Base-by-base conservation (phyloP, 2,797 vertebrate species). In the Spizella passerina region DNA sequence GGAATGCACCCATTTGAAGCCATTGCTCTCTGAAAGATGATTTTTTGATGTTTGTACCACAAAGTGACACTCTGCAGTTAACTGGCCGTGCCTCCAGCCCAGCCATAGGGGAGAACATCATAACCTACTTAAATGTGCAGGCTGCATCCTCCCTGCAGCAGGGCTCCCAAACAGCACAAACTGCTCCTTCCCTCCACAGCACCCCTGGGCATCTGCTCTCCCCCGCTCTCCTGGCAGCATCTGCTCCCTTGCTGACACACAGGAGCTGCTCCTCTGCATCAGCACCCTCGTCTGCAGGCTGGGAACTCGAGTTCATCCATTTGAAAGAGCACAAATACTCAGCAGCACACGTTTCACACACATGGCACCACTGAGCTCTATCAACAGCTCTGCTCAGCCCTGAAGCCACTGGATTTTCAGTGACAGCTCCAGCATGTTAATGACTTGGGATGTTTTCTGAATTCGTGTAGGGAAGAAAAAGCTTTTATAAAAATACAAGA, bases 121-220 rank as follows among this genome's bases (percentile, higher is more conserved):
- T 75, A 95, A 90, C 76, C 73, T 82, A 79, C 87, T 86, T 82
- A 76, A 47, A 90, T 79, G 6, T 82, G 70, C 60, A 55, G 76
- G 60, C 84, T 89, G 88, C 72, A 82, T 63, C 76, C 43, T 82
- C 44, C 39, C 38, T 43, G 82, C 72, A 83, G 90, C 70, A 87
- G 26, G 92, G 86, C 80, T 96, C 91, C 85, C 92, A 71, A 46
- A 73, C 5, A 13, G 76, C 84, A 89, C 83, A 85, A 90, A 88
- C 9, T 26, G 56, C 84, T 93, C 55, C 29, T 52, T 91, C 56
- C 2, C 0, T 56, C 27, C 79, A 50, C 65, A 68, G 88, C 87
- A 44, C 39, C 43, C 59, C 83, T 75, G 1, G 1, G 92, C 90
- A 90, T 89, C 93, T 96, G 92, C 46, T 95, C 41, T 82, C 68